Conservation (phyloP, 2,888 invertebrate genomes). For the Dastarcus helophoroides region DNA sequence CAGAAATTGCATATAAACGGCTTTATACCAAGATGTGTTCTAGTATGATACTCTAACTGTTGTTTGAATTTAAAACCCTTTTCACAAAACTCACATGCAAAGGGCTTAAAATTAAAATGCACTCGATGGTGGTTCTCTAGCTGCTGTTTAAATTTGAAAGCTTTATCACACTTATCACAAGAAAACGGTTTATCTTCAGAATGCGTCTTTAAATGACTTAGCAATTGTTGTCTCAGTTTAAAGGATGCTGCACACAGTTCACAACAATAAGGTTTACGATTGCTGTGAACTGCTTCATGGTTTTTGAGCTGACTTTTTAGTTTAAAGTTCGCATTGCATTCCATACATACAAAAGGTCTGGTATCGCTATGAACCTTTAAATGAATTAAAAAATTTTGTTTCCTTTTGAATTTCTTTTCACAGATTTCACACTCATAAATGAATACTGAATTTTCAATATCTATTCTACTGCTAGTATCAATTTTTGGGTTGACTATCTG, state of each 20-base stretch:
- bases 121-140: constrained; percentile 17
- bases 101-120: constrained; percentile 17
- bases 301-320: constrained; percentile 18
- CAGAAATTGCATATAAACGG: constrained; percentile 19
- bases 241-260: constrained; percentile 17
- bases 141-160: constrained; percentile 20
- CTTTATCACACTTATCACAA: constrained; percentile 18
- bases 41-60: constrained; percentile 18
- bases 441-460: too few species aligned
- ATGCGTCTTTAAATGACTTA: constrained; percentile 16
- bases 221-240: constrained; percentile 18
- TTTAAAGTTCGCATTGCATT: constrained; percentile 17
- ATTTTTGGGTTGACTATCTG: too few species aligned
- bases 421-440: constrained; percentile 14
- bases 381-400: constrained; percentile 18
- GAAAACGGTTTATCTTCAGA: constrained; percentile 15
- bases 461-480: too few species aligned
- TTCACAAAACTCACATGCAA: constrained; percentile 18
- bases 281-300: constrained; percentile 16
- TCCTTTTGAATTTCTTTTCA: constrained; percentile 17
- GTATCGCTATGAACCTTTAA: constrained; percentile 14
- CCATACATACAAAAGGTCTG: constrained; percentile 13
- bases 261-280: constrained; percentile 16
- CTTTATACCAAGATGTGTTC: constrained; percentile 16
- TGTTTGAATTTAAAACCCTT: constrained; percentile 22